Evolutionary conservation across 1,140 invertebrate species (phyloP).

Genomic region (Halictus rubicundus): DNA sequence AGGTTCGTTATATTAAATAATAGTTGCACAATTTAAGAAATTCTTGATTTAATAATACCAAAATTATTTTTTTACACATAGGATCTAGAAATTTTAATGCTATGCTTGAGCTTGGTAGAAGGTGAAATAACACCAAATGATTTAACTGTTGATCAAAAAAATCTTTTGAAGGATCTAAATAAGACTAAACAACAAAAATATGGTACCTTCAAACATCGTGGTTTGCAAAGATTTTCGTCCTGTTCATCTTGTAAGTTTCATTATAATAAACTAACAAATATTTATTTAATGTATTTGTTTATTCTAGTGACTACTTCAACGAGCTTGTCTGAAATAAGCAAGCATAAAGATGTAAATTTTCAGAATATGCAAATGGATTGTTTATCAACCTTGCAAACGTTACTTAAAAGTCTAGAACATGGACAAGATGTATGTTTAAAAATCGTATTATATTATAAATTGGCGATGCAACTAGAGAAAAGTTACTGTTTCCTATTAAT

Average conservation of each 20-base stretch:
- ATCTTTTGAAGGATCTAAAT: conserved; percentile 60
- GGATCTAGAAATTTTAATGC: conserved; percentile 74
- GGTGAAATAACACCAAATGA: conserved; percentile 73
- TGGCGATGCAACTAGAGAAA: conserved; percentile 81
- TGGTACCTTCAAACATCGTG: conserved; percentile 59
- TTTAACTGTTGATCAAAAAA: conserved; percentile 69
- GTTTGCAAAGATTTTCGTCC: conserved; percentile 63
- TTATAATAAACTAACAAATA: background rate
- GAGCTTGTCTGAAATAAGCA: conserved; percentile 20
- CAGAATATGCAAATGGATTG: conserved; percentile 70
- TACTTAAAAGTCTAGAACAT: conserved; percentile 70
- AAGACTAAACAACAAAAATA: conserved; percentile 63
- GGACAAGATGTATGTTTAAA: conserved; percentile 81
- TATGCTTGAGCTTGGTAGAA: conserved; percentile 75
- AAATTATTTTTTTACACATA: conserved; percentile 43
- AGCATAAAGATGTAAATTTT: conserved; percentile 43
- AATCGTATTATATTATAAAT: conserved; percentile 81
- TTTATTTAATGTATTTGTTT: conserved; percentile 18
- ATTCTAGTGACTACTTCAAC: conserved; percentile 30
- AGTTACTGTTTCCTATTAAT: conserved; percentile 81
- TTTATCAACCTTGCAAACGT: conserved; percentile 68
- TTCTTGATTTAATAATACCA: background rate
- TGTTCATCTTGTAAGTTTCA: conserved; percentile 65
- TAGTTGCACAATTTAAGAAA: background rate
- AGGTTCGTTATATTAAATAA: conserved; percentile 54